Evolutionary conservation across 2,113 vertebrate species (phyloP).

Genomic region (Dicaeum eximium): DNA sequence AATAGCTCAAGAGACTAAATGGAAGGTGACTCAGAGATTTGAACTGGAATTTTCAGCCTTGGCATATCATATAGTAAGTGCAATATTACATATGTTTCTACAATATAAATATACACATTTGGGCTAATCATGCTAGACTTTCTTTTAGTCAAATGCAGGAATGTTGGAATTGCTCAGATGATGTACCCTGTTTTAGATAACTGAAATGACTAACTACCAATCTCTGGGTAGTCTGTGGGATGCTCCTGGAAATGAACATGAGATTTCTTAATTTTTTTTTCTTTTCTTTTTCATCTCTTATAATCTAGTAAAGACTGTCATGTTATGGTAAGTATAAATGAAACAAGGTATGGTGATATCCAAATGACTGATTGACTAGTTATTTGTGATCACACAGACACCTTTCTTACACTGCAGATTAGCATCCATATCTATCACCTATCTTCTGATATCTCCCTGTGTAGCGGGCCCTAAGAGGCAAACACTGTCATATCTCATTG

Average conservation of each 20-base stretch:
- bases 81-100: background rate
- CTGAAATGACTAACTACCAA: background rate
- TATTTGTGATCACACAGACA: background rate
- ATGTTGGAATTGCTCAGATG: background rate
- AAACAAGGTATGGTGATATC: background rate
- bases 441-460: background rate
- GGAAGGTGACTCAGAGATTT: background rate
- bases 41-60: background rate
- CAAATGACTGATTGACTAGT: background rate
- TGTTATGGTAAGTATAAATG: background rate
- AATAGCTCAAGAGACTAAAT: background rate
- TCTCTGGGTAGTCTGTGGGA: background rate
- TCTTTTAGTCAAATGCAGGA: background rate
- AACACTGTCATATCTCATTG: background rate
- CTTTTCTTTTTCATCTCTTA: background rate
- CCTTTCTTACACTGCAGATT: background rate
- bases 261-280: background rate
- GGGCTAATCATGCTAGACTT: background rate
- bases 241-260: background rate
- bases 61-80: background rate
- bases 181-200: background rate
- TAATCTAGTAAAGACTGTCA: background rate
- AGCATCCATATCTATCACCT: background rate
- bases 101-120: background rate
- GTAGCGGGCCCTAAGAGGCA: background rate